Evolutionary conservation across 2,888 invertebrate genomes (phyloP).

Genomic region (Allacma fusca): DNA sequence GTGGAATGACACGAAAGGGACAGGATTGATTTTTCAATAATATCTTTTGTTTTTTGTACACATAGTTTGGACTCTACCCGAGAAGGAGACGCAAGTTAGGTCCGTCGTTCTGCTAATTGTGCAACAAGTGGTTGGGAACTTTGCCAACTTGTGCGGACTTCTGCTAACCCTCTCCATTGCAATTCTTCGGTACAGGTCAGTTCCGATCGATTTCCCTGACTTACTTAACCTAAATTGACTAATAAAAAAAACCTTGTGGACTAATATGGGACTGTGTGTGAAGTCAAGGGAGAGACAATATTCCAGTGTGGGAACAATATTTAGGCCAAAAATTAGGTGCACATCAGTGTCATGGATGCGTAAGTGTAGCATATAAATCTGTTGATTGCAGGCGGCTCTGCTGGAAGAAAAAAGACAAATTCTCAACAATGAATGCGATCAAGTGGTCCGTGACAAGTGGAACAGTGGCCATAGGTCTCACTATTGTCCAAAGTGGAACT

Average conservation of each 20-base stretch:
- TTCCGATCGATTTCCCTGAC: background rate
- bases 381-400: constrained; percentile 53
- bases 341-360: background rate
- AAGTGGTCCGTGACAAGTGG: constrained; percentile 59
- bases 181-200: constrained; percentile 59
- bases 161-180: constrained; percentile 58
- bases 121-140: constrained; percentile 59
- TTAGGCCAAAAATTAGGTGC: background rate
- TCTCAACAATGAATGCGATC: constrained; percentile 56
- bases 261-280: too few species aligned
- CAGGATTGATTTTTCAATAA: background rate
- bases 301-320: background rate
- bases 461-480: constrained; percentile 38
- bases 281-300: too few species aligned
- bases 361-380: background rate
- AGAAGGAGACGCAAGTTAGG: background rate
- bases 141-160: constrained; percentile 57
- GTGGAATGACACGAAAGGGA: background rate
- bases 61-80: constrained; percentile 32
- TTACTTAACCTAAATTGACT: background rate
- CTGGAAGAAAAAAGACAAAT: constrained; percentile 61
- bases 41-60: background rate
- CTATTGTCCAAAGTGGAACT: constrained; percentile 28
- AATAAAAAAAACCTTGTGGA: too few species aligned
- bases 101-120: constrained; percentile 23